Percentiles rank a stretch among this genome's conserved stretches.
Evolutionary conservation across 2,113 vertebrate genomes (phyloP).

Genomic region (Asarcornis scutulata): DNA sequence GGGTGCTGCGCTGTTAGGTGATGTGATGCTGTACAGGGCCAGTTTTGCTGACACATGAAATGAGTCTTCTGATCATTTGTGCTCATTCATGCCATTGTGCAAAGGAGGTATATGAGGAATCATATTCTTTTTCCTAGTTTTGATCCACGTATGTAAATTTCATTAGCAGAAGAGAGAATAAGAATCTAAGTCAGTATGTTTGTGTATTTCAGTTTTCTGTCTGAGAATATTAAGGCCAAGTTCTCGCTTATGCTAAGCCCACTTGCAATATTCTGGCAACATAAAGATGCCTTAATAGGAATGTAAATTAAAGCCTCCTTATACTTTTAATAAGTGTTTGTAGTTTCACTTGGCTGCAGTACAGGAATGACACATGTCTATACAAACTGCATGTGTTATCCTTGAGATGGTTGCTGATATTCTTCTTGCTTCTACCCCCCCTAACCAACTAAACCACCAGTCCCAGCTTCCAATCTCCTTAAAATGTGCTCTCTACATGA

Average conservation of each 20-base stretch:
- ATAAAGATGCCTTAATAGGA: slow-evolving; percentile 27
- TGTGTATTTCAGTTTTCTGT: slow-evolving; percentile 47
- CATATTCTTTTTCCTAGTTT: neutral
- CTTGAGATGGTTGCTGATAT: slow-evolving; percentile 36
- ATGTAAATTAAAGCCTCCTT: slow-evolving; percentile 56
- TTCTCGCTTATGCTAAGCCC: slow-evolving; percentile 44
- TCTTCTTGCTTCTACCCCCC: neutral
- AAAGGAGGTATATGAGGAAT: neutral
- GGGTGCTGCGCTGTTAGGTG: neutral
- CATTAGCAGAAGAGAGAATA: neutral
- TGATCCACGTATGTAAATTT: neutral
- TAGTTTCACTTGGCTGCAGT: slow-evolving; percentile 66
- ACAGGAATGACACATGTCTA: slow-evolving; percentile 65
- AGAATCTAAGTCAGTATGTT: neutral
- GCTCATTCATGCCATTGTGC: neutral
- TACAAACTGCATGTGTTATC: slow-evolving; percentile 46
- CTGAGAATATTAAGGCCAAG: slow-evolving; percentile 41
- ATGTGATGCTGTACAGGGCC: neutral
- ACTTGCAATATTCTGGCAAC: slow-evolving; percentile 43
- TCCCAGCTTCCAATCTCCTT: neutral
- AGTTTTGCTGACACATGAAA: neutral
- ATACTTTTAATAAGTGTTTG: slow-evolving; percentile 47
- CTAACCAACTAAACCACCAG: neutral
- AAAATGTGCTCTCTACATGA: neutral
- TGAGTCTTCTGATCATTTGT: neutral